Evolutionary conservation across 1,140 invertebrate genomes (phyloP), one percentile per base, ranked within the genome.

Genomic region (Aphis craccivora): DNA sequence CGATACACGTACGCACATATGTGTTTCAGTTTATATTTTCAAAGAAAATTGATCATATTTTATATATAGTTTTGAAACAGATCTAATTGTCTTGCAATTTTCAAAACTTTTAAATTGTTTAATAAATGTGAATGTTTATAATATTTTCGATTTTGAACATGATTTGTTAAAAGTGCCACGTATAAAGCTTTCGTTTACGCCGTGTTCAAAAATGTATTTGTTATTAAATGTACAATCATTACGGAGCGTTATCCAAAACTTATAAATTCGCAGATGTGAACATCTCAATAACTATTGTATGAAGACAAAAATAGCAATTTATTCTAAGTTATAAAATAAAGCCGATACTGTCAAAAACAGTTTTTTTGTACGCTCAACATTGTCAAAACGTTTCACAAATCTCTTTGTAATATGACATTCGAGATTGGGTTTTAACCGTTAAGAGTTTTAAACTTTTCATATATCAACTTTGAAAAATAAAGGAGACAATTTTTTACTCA

Each of bases 401-500:
- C n/a, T 89, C 87, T 53, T 89, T 53, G 87, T 37, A 53, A 89
- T 89, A 89, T 89, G 48, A 53, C 48, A 40, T 89, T 55, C 22
- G 8, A 89, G 35, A 89, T 89, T 89, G 87, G 87, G 2, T 48
- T 88, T 51, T 51, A 86, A 45, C 25, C 23, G 84, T 45, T 43
- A 51, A 88, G 86, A 88, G 48, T 88, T 88, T 88, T 35, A 88
- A 88, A 88, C 45, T 88, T 88, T 88, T 88, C 53, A n/a, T 48
- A 87, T 48, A 4, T 45, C 25, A 87, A 87, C 86, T 35, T 51
- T 51, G 22, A 88, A 88, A 9, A 89, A 53, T 37, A 55, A 89
- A 55, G 23, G 25, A 89, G 51, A 89, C 25, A 53, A 53, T 53
- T 89, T 89, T 89, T 53, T 35, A 55, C 48, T 37, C 48, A 40